These are phyloP conservation scores for Antheraea mylitta DNA, from an alignment of 1,140 invertebrate species.

Conservation along the genomic window DNA sequence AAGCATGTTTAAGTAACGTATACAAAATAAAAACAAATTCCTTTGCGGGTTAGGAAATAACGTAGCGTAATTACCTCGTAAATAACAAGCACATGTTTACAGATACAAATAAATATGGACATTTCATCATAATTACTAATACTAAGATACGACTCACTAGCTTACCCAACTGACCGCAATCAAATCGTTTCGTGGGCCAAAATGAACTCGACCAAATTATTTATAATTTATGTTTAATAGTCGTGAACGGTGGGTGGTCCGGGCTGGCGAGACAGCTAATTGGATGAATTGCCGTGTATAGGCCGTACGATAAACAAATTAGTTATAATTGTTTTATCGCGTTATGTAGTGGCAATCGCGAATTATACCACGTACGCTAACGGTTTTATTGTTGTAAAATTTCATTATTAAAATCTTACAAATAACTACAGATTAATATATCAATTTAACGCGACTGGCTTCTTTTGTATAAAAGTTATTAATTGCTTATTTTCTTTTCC, in stretches of 20 bases:
- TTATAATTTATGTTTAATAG: slow-evolving; percentile 75
- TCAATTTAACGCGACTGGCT: not conserved
- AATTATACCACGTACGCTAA: not conserved
- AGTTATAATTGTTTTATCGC: slow-evolving; percentile 11
- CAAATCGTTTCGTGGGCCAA: slow-evolving; percentile 45
- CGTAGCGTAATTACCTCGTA: slow-evolving; percentile 11
- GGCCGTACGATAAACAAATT: slow-evolving; percentile 70
- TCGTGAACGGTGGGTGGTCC: slow-evolving; percentile 60
- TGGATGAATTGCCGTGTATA: slow-evolving; percentile 71
- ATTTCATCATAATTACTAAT: slow-evolving; percentile 11
- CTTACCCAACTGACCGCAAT: slow-evolving; percentile 32
- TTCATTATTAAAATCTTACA: not conserved
- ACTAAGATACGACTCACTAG: slow-evolving; percentile 18
- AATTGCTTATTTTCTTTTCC: too few species aligned
- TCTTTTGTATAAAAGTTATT: too few species aligned
- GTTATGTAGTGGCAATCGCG: slow-evolving; percentile 11
- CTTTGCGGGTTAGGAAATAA: slow-evolving; percentile 1
- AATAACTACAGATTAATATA: slow-evolving; percentile 4
- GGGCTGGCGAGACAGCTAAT: slow-evolving; percentile 56
- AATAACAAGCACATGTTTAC: slow-evolving; percentile 11
- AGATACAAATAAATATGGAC: slow-evolving; percentile 8
- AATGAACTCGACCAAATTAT: slow-evolving; percentile 70
- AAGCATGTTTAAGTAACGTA: slow-evolving; percentile 1
- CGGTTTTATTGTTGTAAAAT: not conserved
- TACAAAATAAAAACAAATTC: not conserved